Evolutionary conservation across 1,140 invertebrate species (phyloP).

Genomic region (Drosophila littoralis): DNA sequence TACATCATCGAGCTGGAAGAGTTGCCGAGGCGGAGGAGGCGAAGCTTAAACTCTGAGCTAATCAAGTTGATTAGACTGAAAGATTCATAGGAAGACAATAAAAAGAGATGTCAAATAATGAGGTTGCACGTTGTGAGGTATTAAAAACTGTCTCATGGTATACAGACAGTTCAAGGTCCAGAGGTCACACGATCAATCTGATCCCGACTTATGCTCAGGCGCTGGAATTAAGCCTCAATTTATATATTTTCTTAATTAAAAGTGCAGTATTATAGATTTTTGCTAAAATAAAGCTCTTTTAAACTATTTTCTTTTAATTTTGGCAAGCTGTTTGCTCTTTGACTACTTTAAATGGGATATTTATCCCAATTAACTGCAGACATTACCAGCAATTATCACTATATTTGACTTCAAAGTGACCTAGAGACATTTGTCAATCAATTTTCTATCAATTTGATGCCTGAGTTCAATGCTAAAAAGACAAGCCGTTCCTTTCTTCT

Average conservation of each 20-base stretch:
- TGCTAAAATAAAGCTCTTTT: background rate
- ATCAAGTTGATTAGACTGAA: conserved; percentile 20
- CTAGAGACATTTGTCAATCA: conserved; percentile 18
- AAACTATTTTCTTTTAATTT: background rate
- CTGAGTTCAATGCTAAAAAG: background rate
- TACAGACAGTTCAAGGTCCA: background rate
- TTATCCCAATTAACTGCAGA: background rate
- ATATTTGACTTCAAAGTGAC: conserved; percentile 6
- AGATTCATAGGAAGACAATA: background rate
- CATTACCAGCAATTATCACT: background rate
- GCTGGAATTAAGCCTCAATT: background rate
- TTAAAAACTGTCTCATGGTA: background rate
- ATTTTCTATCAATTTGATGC: conserved; percentile 4
- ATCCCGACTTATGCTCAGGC: background rate
- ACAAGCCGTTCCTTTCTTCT: background rate
- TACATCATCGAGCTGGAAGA: conserved; percentile 12
- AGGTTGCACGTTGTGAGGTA: too few species aligned
- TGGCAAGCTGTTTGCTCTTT: background rate
- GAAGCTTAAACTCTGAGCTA: conserved; percentile 5
- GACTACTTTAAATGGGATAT: background rate
- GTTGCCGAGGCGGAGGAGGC: background rate
- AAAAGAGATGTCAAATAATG: too few species aligned
- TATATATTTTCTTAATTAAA: too few species aligned
- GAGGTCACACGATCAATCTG: background rate
- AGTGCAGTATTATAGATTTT: too few species aligned